A percentile compares a stretch with the other conserved stretches of the same genome.
phyloP scores from a whole-genome alignment of 1,140 invertebrate species.

The Brachionus paranguensis region DNA sequence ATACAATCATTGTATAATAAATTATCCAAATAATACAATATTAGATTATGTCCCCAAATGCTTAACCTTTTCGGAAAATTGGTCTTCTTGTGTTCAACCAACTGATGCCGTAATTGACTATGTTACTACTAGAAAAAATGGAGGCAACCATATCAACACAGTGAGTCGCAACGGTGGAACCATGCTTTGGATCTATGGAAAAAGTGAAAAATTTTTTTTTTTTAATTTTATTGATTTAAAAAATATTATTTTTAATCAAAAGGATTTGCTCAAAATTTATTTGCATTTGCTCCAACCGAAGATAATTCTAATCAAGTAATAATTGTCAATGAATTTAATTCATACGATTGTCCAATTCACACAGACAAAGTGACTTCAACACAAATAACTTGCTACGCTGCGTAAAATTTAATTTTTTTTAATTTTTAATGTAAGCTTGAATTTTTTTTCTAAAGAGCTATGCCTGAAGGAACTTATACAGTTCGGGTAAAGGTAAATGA shows the following conservation, averaged over 20 bases:
- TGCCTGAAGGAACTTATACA: background rate
- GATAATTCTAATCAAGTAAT: background rate
- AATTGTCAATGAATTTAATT: background rate
- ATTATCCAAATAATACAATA: background rate
- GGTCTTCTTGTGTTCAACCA: background rate
- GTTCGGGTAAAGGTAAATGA: slow-evolving; percentile 16
- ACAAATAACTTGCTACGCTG: slow-evolving; percentile 26
- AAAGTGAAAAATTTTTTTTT: background rate
- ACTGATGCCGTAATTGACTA: background rate
- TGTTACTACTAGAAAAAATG: slow-evolving; percentile 11
- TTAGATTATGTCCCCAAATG: background rate
- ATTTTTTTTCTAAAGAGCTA: background rate
- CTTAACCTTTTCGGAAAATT: background rate
- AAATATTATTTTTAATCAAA: background rate
- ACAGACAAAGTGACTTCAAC: slow-evolving; percentile 1
- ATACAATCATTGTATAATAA: background rate
- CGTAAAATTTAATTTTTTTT: background rate
- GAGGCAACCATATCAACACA: background rate
- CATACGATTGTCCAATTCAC: slow-evolving; percentile 20
- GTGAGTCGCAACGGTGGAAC: slow-evolving; percentile 8
- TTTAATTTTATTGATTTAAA: background rate
- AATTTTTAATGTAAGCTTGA: too few species aligned
- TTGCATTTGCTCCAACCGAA: background rate
- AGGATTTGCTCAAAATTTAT: slow-evolving; percentile 17
- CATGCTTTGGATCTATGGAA: slow-evolving; percentile 17